phyloP scores from a whole-genome alignment of 2,888 invertebrate genomes.

The Leptopilina drosophilae region DNA sequence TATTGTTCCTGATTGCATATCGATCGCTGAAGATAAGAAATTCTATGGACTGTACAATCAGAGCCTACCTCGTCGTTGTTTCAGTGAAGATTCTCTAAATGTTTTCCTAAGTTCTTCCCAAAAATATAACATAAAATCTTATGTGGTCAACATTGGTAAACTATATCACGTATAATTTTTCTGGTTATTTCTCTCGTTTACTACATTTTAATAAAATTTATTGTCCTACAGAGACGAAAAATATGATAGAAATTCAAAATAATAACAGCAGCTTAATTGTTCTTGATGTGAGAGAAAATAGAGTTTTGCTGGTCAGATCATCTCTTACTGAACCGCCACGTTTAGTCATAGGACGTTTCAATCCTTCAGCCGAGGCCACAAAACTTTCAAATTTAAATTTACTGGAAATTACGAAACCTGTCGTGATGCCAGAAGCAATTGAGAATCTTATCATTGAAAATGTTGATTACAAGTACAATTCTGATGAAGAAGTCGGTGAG shows the following conservation, averaged over 20 bases:
- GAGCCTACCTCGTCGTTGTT: constrained; percentile 81
- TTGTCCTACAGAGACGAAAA: constrained; percentile 64
- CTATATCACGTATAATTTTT: constrained; percentile 36
- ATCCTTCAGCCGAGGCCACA: constrained; percentile 67
- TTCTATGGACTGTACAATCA: constrained; percentile 85
- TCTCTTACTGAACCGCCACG: constrained; percentile 68
- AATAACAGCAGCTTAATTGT: constrained; percentile 70
- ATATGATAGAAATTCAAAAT: constrained; percentile 69
- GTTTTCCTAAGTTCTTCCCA: constrained; percentile 83
- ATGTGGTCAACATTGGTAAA: constrained; percentile 82
- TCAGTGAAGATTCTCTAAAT: constrained; percentile 81
- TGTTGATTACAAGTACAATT: constrained; percentile 78
- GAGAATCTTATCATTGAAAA: constrained; percentile 77
- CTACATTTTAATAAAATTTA: constrained; percentile 23
- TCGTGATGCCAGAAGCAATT: constrained; percentile 73
- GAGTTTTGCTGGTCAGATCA: constrained; percentile 71
- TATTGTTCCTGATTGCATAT: constrained; percentile 77
- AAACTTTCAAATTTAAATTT: constrained; percentile 76
- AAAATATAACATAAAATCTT: constrained; percentile 81
- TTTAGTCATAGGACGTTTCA: constrained; percentile 67
- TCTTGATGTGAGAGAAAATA: constrained; percentile 74
- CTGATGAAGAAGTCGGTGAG: constrained; percentile 77
- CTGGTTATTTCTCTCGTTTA: background rate
- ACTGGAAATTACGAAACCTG: constrained; percentile 75
- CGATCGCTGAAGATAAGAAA: constrained; percentile 76